A percentile compares a stretch with the other conserved stretches of the same genome.
These are phyloP conservation scores for Drosophila pegasa DNA, from an alignment of 2,888 invertebrate species.

Conservation along the genomic window DNA sequence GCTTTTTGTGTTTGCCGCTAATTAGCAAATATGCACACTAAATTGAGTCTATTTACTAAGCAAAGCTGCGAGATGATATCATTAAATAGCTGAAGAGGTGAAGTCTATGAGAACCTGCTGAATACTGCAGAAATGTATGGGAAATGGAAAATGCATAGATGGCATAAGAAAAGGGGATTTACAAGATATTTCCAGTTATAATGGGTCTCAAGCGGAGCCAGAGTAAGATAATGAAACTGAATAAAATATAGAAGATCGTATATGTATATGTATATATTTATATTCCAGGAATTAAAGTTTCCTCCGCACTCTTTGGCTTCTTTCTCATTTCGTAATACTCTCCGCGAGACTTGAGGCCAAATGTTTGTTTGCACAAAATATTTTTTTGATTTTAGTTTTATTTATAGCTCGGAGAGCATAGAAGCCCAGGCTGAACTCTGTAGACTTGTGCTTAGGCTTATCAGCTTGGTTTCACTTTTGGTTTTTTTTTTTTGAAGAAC, in stretches of 20 bases:
- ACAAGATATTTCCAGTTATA: slow-evolving; percentile 56
- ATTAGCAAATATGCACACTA: slow-evolving; percentile 68
- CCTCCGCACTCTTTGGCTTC: background rate
- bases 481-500: slow-evolving; percentile 1
- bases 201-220: slow-evolving; percentile 8
- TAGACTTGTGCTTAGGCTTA: slow-evolving; percentile 31
- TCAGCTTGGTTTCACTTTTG: slow-evolving; percentile 37
- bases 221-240: slow-evolving; percentile 21
- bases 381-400: slow-evolving; percentile 29
- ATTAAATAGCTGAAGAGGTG: slow-evolving; percentile 21
- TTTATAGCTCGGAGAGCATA: slow-evolving; percentile 14
- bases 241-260: background rate
- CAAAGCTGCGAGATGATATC: slow-evolving; percentile 64
- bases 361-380: slow-evolving; percentile 40
- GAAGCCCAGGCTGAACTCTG: slow-evolving; percentile 24
- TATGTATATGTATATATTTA: background rate
- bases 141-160: slow-evolving; percentile 29
- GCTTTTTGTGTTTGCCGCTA: slow-evolving; percentile 47
- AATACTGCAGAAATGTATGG: slow-evolving; percentile 8
- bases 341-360: background rate
- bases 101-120: background rate
- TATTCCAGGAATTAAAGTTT: slow-evolving; percentile 5
- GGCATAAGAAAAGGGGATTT: background rate
- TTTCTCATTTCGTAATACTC: slow-evolving; percentile 2
- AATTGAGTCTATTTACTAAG: slow-evolving; percentile 51